These are phyloP conservation scores for Miltochrista miniata DNA, from an alignment of 2,888 invertebrate species.

Conservation along the genomic window DNA sequence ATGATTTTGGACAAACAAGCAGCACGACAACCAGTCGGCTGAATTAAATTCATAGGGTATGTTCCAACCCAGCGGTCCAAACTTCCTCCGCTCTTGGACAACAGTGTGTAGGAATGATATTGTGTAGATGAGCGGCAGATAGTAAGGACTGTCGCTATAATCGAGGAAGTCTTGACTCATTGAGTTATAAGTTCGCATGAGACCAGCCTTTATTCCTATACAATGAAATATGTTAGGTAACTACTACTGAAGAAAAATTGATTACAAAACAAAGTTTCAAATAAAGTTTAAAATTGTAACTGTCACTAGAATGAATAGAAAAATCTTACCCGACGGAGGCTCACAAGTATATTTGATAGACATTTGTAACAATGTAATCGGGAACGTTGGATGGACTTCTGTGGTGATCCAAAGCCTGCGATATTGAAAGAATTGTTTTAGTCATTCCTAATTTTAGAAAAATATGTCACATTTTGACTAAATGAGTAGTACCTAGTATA, in stretches of 20 bases:
- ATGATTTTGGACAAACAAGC: constrained; percentile 94
- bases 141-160: constrained; percentile 90
- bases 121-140: constrained; percentile 91
- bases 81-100: constrained; percentile 93
- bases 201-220: constrained; percentile 90
- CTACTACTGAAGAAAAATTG: no score
- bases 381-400: constrained; percentile 90
- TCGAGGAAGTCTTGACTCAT: constrained; percentile 94
- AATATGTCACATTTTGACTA: no score
- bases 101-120: constrained; percentile 94
- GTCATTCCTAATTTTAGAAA: no score
- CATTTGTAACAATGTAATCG: constrained; percentile 92
- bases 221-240: constrained; percentile 4
- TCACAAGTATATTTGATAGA: constrained; percentile 95
- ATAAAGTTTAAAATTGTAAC: not conserved
- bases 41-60: constrained; percentile 96
- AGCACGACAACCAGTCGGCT: constrained; percentile 93
- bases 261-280: not conserved
- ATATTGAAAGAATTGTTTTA: constrained; percentile 1
- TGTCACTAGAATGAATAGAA: not conserved
- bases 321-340: constrained; percentile 89
- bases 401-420: constrained; percentile 93
- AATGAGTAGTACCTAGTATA: no score
- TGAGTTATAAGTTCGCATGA: constrained; percentile 91
- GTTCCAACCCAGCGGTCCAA: constrained; percentile 96